These are phyloP conservation scores for Gerris buenoi DNA, from an alignment of 1,140 invertebrate genomes.

Conservation along the genomic window DNA sequence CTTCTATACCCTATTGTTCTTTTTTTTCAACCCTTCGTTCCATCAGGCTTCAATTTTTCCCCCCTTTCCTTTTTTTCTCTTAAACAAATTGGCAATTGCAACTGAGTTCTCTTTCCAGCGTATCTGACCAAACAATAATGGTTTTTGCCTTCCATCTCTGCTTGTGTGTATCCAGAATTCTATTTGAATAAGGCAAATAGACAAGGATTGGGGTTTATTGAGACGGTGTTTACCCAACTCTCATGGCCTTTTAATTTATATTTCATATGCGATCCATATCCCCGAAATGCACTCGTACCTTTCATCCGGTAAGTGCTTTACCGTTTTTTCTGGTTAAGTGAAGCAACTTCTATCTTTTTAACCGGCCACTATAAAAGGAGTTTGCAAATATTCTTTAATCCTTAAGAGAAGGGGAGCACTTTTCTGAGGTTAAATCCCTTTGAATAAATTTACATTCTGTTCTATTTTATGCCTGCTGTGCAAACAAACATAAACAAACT, in stretches of 20 bases:
- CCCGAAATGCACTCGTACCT: not conserved
- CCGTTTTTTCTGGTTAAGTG: too few species aligned
- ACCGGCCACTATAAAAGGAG: too few species aligned
- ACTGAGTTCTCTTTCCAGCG: not conserved
- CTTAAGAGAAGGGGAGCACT: too few species aligned
- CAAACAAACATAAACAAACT: too few species aligned
- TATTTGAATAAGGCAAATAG: not conserved
- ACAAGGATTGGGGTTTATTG: not conserved
- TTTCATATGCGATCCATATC: not conserved
- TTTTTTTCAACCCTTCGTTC: not conserved
- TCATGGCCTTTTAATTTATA: not conserved
- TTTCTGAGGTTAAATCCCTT: too few species aligned
- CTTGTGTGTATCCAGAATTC: not conserved
- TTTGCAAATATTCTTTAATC: too few species aligned
- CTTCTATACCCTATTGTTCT: not conserved
- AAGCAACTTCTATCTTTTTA: too few species aligned
- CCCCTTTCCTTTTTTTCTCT: not conserved
- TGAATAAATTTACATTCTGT: too few species aligned
- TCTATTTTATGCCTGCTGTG: too few species aligned
- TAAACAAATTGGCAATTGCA: not conserved
- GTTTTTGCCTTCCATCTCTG: not conserved
- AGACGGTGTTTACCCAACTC: not conserved
- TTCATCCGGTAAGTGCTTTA: too few species aligned
- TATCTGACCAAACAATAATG: not conserved
- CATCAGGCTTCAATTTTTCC: too few species aligned